These are phyloP conservation scores for Zele albiditarsus DNA, from an alignment of 2,888 invertebrate genomes.

Conservation along the genomic window DNA sequence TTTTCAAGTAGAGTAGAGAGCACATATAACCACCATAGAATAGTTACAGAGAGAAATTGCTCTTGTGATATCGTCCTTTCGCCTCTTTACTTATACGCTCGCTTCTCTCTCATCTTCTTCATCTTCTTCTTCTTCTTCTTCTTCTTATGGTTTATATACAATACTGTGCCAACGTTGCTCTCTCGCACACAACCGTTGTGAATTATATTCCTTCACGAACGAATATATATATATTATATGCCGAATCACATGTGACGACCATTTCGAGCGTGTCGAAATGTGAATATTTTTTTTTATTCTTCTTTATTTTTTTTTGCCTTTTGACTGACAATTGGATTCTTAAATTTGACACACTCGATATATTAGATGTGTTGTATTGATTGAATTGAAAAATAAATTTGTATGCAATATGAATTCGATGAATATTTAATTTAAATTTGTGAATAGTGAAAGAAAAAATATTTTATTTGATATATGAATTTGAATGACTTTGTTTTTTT, in stretches of 20 bases:
- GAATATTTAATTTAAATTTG: background rate
- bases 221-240: background rate
- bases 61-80: background rate
- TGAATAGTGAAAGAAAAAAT: background rate
- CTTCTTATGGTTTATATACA: conserved; percentile 32
- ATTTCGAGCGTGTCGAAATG: conserved; percentile 25
- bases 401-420: background rate
- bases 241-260: conserved; percentile 34
- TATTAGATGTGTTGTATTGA: background rate
- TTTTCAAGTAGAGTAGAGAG: background rate
- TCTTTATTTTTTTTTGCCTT: conserved; percentile 3
- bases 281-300: conserved; percentile 1
- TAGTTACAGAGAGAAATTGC: conserved; percentile 21
- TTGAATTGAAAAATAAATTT: background rate
- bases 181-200: conserved; percentile 28
- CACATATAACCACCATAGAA: conserved; percentile 7
- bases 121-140: conserved; percentile 21
- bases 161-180: conserved; percentile 16
- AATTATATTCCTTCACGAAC: conserved; percentile 25
- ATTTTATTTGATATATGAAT: too few species aligned
- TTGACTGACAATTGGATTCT: conserved; percentile 3
- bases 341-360: background rate
- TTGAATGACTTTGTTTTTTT: too few species aligned
- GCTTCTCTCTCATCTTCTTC: conserved; percentile 38
- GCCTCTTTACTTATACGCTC: conserved; percentile 3